Percentiles rank a stretch among this genome's conserved stretches.
These are phyloP conservation scores for Tetragnatha montana DNA, from an alignment of 2,888 invertebrate species.

Conservation along the genomic window DNA sequence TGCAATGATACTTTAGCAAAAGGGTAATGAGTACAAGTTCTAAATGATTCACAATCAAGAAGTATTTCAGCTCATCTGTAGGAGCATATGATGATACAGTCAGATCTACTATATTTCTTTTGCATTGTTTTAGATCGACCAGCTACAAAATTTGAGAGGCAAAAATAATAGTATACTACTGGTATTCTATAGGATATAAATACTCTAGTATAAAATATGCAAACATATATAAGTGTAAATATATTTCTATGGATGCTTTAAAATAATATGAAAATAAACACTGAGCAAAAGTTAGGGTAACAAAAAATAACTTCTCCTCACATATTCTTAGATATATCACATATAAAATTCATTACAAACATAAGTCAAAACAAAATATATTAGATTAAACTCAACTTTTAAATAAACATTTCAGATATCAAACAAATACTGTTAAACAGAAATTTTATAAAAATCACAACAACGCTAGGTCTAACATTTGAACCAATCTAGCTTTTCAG, in stretches of 20 bases:
- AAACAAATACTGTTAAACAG: constrained; percentile 16
- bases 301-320: background rate
- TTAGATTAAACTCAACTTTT: constrained; percentile 10
- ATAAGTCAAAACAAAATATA: constrained; percentile 3
- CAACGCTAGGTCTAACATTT: background rate
- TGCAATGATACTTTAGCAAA: background rate
- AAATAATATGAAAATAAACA: constrained; percentile 27
- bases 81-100: background rate
- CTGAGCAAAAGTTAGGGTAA: constrained; percentile 5
- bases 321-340: constrained; percentile 10
- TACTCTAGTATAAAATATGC: constrained; percentile 5
- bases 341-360: background rate
- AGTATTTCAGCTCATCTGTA: background rate
- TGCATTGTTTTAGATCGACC: background rate
- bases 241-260: background rate
- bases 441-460: background rate
- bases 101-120: background rate
- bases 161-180: background rate
- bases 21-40: background rate
- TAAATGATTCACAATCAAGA: background rate
- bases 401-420: constrained; percentile 11
- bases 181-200: background rate
- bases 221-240: background rate
- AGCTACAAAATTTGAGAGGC: background rate
- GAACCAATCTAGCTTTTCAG: background rate